A percentile compares a stretch with the other conserved stretches of the same genome.
These are phyloP conservation scores for Datnioides undecimradiatus DNA, from an alignment of 2,113 vertebrate species.

Conservation along the genomic window DNA sequence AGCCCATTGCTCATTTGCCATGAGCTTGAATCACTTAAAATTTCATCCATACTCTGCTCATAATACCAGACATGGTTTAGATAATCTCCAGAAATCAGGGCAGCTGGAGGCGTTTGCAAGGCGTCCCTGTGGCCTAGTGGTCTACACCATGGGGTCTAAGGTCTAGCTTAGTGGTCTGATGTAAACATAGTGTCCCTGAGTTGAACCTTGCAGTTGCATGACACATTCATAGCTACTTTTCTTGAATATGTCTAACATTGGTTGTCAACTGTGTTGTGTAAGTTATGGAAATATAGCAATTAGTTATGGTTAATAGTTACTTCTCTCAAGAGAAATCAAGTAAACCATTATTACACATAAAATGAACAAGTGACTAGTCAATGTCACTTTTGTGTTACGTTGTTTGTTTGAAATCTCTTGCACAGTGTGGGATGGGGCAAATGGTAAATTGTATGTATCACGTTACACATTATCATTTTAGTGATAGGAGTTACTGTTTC, in stretches of 20 bases:
- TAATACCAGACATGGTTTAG: conserved; percentile 15
- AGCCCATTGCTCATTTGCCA: neutral
- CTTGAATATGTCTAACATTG: neutral
- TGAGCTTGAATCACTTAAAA: conserved; percentile 1
- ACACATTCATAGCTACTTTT: neutral
- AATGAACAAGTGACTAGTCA: no score
- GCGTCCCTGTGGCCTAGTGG: conserved; percentile 20
- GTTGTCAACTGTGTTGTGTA: no score
- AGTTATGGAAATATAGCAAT: no score
- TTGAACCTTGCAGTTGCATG: neutral
- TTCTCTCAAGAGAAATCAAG: no score
- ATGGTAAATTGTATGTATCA: no score
- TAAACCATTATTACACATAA: no score
- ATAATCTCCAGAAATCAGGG: conserved; percentile 11
- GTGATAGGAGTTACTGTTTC: no score
- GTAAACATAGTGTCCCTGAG: neutral
- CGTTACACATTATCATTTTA: no score
- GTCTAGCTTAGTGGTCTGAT: neutral
- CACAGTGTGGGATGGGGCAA: no score
- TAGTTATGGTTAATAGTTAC: no score
- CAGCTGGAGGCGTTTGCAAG: neutral
- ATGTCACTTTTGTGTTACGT: no score
- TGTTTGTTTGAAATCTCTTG: no score
- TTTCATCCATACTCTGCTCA: neutral
- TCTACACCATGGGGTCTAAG: conserved; percentile 16